A percentile compares a stretch with the other conserved stretches of the same genome.
These are phyloP conservation scores for Celastrina argiolus DNA, from an alignment of 2,888 invertebrate species.

Conservation along the genomic window DNA sequence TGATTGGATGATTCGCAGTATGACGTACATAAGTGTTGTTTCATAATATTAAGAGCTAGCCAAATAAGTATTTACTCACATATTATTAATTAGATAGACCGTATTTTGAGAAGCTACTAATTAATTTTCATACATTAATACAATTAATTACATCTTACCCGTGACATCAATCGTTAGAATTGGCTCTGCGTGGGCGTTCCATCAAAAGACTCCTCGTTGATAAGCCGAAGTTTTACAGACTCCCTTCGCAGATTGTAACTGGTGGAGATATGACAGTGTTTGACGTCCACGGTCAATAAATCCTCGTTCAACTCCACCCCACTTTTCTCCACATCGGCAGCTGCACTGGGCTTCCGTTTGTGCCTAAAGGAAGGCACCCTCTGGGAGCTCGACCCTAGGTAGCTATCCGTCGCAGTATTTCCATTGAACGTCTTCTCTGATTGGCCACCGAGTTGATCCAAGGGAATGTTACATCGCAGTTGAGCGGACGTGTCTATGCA, in stretches of 20 bases:
- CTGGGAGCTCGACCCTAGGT: conserved; percentile 77
- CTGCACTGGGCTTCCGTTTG: conserved; percentile 78
- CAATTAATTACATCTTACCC: conserved; percentile 48
- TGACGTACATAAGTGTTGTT: too few relatives aligned
- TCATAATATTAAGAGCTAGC: too few relatives aligned
- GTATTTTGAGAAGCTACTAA: not conserved
- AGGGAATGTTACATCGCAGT: conserved; percentile 57
- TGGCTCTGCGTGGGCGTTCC: conserved; percentile 65
- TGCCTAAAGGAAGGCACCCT: conserved; percentile 72
- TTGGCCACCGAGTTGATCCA: conserved; percentile 75
- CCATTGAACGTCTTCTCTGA: conserved; percentile 87
- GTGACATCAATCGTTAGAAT: conserved; percentile 67
- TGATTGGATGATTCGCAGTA: too few relatives aligned
- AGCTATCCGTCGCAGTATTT: conserved; percentile 82
- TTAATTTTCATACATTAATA: too few relatives aligned
- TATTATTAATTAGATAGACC: not conserved
- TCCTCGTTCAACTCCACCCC: conserved; percentile 72
- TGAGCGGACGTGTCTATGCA: conserved; percentile 77
- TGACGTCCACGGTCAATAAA: conserved; percentile 63
- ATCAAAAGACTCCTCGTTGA: conserved; percentile 72
- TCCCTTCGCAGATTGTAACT: conserved; percentile 69
- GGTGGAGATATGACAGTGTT: conserved; percentile 71
- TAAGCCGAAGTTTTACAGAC: conserved; percentile 66
- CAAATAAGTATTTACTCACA: too few relatives aligned
- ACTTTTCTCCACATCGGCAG: conserved; percentile 78